Evolutionary conservation across 2,888 invertebrate species (phyloP).

Genomic region (Euclidia mi): DNA sequence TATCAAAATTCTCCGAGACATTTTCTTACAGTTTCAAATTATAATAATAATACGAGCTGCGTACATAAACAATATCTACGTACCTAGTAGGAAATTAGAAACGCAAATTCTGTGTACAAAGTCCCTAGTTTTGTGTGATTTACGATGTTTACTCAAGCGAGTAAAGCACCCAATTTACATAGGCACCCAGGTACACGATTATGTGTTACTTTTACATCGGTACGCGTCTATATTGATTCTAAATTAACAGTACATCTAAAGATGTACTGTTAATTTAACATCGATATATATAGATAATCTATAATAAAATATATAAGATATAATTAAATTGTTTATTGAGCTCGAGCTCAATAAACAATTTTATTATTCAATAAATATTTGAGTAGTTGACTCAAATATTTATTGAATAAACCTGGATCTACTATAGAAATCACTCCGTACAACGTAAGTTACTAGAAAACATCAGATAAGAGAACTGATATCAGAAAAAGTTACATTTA

Average conservation of each 20-base stretch:
- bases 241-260: conserved; percentile 37
- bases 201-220: conserved; percentile 50
- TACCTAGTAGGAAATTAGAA: conserved; percentile 75
- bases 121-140: conserved; percentile 81
- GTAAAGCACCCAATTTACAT: conserved; percentile 68
- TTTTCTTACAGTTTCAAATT: conserved; percentile 19
- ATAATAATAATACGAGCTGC: conserved; percentile 45
- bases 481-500: neutral
- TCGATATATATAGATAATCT: too few relatives aligned
- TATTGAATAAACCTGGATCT: neutral
- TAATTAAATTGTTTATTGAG: too few relatives aligned
- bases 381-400: too few relatives aligned
- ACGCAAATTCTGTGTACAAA: conserved; percentile 79
- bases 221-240: conserved; percentile 37
- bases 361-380: too few relatives aligned
- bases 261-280: too few relatives aligned
- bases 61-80: conserved; percentile 52
- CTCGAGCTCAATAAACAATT: too few relatives aligned
- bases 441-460: neutral
- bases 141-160: conserved; percentile 79
- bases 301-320: too few relatives aligned
- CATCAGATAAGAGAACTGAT: neutral
- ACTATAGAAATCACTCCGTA: neutral
- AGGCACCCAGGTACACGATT: conserved; percentile 47
- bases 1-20: neutral